Evolutionary conservation across 2,888 invertebrate genomes (phyloP), one percentile per base, ranked within the genome.

Genomic region (Sarcophaga caerulescens): DNA sequence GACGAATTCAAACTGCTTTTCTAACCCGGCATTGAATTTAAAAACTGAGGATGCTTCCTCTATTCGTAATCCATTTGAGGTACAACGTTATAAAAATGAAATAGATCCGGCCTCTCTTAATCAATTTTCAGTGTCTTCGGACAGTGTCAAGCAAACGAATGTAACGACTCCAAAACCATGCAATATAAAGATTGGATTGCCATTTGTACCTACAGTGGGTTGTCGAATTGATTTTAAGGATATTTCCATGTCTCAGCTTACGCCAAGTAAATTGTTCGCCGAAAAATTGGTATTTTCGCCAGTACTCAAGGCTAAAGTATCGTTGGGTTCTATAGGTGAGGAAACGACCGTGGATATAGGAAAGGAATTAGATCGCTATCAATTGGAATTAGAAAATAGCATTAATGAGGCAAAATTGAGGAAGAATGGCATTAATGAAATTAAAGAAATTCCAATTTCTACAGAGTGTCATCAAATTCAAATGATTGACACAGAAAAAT

Each of bases 361-460:
- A 21, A 91, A 91, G 69, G 93, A 93, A 76, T 84, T 93, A 23
- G 93, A 93, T 88, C 91, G 90, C 8, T 93, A 93, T 87, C 93
- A 93, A 82, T 80, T 93, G 62, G 93, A 93, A 88, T 85, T 93
- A 57, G 93, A 93, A 85, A 93, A 93, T 57, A 93, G 93, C 88
- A 93, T 93, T 17, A 93, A 93, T 77, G 93, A 93, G 81, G 93
- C 93, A 0, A 93, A 93, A 87, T 81, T 91, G 59, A 90, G 90
- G 47, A 93, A 92, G 79, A 88, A 87, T 57, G 88, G 87, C 84
- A 70, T 8, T 35, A 35, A 35, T 35, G 35, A 35, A 10, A 35
- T 35, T 8, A 8, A 35, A 35, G 10, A 35, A 35, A 35, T 35
- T 35, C 35, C 8, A 35, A 35, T 8, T 35, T 35, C 35, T 35